Evolutionary conservation across 1,140 invertebrate species (phyloP).

Genomic region (Heliconius hewitsoni): DNA sequence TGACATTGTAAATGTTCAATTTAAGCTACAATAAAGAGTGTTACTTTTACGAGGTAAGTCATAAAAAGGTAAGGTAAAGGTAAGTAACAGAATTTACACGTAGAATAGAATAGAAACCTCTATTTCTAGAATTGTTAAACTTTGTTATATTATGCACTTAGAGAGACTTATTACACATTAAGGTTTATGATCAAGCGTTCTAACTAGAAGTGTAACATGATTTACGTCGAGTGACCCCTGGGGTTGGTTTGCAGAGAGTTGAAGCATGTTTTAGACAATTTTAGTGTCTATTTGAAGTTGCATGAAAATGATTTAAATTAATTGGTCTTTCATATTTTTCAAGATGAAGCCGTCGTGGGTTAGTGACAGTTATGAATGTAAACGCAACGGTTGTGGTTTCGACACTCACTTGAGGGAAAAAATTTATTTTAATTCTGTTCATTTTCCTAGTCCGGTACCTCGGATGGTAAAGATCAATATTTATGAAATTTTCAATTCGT

Average conservation of each 20-base stretch:
- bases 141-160: conserved; percentile 10
- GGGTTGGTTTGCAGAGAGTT: not conserved
- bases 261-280: not conserved
- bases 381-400: no score
- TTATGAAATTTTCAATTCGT: no score
- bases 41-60: conserved; percentile 22
- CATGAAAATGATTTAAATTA: no score
- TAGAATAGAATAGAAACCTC: conserved; percentile 14
- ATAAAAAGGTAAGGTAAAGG: not conserved
- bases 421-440: no score
- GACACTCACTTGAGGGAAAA: no score
- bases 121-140: conserved; percentile 16
- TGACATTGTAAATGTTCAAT: conserved; percentile 21
- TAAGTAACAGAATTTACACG: conserved; percentile 19
- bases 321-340: no score
- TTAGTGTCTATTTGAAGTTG: conserved; percentile 10
- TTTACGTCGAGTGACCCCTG: not conserved
- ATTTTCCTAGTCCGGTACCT: no score
- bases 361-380: no score
- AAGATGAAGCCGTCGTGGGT: no score
- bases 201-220: not conserved
- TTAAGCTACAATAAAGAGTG: conserved; percentile 15
- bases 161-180: no score
- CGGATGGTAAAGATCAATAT: no score
- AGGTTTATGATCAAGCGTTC: not conserved